These are phyloP conservation scores for Pangasius mekongensis DNA, from an alignment of 2,797 vertebrate species.

Conservation along the genomic window DNA sequence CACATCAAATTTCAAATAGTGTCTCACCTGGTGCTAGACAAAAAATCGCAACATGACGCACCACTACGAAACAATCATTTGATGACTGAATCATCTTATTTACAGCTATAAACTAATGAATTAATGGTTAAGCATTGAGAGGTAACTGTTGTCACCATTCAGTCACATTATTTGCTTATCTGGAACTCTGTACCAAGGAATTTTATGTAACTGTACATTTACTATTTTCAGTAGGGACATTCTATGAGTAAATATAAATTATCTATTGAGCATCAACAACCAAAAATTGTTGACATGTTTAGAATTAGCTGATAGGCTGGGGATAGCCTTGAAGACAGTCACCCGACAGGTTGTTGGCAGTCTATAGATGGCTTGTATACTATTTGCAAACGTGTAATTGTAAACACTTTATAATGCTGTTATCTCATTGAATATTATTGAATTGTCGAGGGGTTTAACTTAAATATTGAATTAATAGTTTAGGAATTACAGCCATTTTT, in stretches of 20 bases:
- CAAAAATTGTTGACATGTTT: not conserved
- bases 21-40: no score
- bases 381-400: not conserved
- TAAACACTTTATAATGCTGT: not conserved
- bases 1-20: no score
- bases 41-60: no score
- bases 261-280: not conserved
- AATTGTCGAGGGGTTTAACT: no score
- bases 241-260: no score
- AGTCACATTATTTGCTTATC: not conserved
- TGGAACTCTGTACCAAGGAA: not conserved
- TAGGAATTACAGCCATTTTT: no score
- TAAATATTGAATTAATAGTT: no score
- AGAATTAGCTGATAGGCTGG: not conserved
- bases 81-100: no score
- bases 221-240: not conserved
- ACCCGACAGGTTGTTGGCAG: not conserved
- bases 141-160: not conserved
- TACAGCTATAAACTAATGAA: no score
- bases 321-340: no score
- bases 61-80: no score
- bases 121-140: not conserved
- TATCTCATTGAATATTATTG: not conserved
- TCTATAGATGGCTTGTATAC: not conserved
- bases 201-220: not conserved